Evolutionary conservation across 2,888 invertebrate species (phyloP).

Genomic region (Craniophora ligustri): DNA sequence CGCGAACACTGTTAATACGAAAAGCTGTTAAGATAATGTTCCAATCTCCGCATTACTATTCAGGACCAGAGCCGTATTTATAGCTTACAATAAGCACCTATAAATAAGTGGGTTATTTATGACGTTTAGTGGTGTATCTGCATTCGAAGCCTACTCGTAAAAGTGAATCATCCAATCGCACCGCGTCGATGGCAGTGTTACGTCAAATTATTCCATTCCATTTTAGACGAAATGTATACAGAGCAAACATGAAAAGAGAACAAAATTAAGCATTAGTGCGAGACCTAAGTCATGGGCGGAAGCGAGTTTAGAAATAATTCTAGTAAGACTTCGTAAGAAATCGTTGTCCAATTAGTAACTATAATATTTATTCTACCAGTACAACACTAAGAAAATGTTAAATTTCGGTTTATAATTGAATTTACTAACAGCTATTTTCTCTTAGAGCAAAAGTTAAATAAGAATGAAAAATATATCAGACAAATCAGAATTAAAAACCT

Average conservation of each 20-base stretch:
- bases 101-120: conserved; percentile 56
- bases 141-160: conserved; percentile 51
- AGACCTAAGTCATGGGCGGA: conserved; percentile 54
- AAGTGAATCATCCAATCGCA: conserved; percentile 69
- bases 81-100: conserved; percentile 52
- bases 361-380: no score
- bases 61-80: conserved; percentile 55
- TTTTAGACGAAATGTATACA: conserved; percentile 86
- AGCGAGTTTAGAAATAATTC: conserved; percentile 39
- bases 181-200: conserved; percentile 73
- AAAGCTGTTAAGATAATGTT: conserved; percentile 54
- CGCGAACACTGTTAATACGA: background rate
- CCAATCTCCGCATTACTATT: conserved; percentile 65
- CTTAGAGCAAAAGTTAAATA: no score
- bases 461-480: no score
- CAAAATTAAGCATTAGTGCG: conserved; percentile 81
- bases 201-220: conserved; percentile 84
- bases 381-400: no score
- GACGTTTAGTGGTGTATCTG: conserved; percentile 18
- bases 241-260: conserved; percentile 87
- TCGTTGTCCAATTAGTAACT: background rate
- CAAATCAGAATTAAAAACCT: no score
- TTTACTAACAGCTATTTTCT: no score
- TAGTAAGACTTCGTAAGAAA: background rate
- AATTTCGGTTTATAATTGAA: no score